Percentiles rank a stretch among this genome's conserved stretches.
Evolutionary conservation across 1,140 invertebrate genomes (phyloP).

Genomic region (Cylas formicarius): DNA sequence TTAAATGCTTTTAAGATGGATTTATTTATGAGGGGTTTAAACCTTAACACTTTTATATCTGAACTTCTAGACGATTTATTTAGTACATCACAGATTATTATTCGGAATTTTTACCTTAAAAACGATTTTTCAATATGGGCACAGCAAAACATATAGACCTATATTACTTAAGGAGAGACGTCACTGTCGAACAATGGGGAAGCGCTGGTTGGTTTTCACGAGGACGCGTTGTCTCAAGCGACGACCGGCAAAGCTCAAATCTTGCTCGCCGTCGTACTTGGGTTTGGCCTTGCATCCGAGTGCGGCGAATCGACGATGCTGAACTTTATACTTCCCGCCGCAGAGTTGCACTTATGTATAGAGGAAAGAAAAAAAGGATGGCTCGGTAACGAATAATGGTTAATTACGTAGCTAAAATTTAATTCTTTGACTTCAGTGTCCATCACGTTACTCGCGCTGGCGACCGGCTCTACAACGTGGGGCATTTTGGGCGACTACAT

Average conservation of each 20-base stretch:
- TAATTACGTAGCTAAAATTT: not conserved
- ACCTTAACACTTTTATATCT: no score
- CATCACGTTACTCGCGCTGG: slow-evolving; percentile 61
- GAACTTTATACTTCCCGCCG: slow-evolving; percentile 68
- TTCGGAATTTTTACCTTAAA: no score
- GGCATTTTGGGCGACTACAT: slow-evolving; percentile 65
- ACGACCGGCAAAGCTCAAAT: slow-evolving; percentile 67
- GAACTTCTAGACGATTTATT: no score
- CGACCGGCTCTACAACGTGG: slow-evolving; percentile 67
- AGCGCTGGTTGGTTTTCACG: slow-evolving; percentile 62
- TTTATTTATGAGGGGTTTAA: no score
- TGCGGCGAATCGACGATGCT: slow-evolving; percentile 68
- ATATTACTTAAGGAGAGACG: no score
- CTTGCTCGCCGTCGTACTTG: slow-evolving; percentile 55
- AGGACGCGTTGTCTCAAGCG: slow-evolving; percentile 62
- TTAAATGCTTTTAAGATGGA: no score
- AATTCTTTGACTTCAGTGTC: slow-evolving; percentile 44
- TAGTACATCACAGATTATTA: no score
- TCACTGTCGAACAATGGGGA: slow-evolving; percentile 28
- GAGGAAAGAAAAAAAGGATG: slow-evolving; percentile 66
- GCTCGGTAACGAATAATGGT: slow-evolving; percentile 53
- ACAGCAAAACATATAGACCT: no score
- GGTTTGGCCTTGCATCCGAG: slow-evolving; percentile 66
- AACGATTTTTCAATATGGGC: no score
- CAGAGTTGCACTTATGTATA: slow-evolving; percentile 70